phyloP scores from a whole-genome alignment of 2,113 vertebrate genomes.

The Colius striatus region DNA sequence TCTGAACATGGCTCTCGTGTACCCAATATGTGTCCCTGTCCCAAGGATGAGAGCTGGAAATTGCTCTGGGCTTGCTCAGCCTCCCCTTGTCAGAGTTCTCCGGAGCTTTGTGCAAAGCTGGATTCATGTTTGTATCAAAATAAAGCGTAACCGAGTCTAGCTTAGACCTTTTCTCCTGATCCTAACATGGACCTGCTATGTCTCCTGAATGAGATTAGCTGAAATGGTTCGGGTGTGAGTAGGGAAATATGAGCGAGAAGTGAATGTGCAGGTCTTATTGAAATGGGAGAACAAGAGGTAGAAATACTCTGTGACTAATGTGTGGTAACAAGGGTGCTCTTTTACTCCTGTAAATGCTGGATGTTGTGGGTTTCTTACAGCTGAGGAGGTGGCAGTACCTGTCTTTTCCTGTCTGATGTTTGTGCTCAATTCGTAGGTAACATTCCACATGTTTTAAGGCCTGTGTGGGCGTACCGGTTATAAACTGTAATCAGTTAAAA shows the following conservation, averaged over 20 bases:
- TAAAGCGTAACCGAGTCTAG: background rate
- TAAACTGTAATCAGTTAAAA: background rate
- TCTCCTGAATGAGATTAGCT: background rate
- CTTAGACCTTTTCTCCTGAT: background rate
- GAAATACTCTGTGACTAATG: fast-evolving
- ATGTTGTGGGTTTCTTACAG: background rate
- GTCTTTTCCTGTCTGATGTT: background rate
- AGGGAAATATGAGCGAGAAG: background rate
- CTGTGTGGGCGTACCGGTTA: background rate
- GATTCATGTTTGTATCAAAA: background rate
- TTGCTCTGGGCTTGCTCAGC: background rate
- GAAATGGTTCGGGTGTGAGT: background rate
- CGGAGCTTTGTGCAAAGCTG: background rate
- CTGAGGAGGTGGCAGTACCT: background rate
- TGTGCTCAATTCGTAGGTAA: background rate
- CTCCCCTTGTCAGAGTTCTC: background rate
- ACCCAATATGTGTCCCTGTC: background rate
- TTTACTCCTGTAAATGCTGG: background rate
- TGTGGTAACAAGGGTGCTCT: fast-evolving
- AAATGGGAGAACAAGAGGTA: background rate
- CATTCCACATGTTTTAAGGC: background rate
- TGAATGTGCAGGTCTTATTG: background rate
- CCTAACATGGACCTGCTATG: background rate
- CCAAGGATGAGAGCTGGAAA: background rate
- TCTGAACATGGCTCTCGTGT: background rate